Evolutionary conservation across 1,140 invertebrate genomes (phyloP), one percentile per base, ranked within the genome.

Genomic region (Limonius californicus): DNA sequence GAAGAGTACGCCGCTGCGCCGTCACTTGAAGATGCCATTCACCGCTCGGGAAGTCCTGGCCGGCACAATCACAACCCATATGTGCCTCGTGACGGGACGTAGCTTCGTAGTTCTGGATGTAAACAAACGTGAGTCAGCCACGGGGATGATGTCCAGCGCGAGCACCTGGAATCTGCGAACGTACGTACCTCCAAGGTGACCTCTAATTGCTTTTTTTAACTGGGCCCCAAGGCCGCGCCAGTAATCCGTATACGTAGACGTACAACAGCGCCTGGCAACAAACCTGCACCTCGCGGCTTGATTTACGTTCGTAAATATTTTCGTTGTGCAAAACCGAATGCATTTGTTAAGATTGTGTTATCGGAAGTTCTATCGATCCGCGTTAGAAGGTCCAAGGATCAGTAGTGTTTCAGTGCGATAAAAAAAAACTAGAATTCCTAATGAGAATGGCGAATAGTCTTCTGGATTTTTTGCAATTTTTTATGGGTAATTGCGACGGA

Each of bases 301-400:
- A 66, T 63, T 61, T 68, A 59, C 59, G 65, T 66, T 47, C 60
- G 65, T 67, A 67, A 69, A 69, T 69, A 67, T 69, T 69, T 64
- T 69, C 62, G 57, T 62, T 7, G 16, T 50, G 16, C 16, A 50
- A 16, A 39, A 39, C n/a, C 35, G 35, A 39, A 39, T 27, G 23
- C 23, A 27, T 27, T 27, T 27, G 23, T 27, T 27, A 27, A 3
- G 23, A 27, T 27, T 27, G 23, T 27, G 23, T 27, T 27, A 27
- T 27, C 23, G 23, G 23, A 27, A 27, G 23, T 27, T 27, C 9
- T 3, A 27, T 27, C 23, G 23, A 27, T 27, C 23, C 23, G n/a
- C 9, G 23, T 27, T 27, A 9, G 23, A 9, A 27, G 3, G 9
- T 27, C 23, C 3, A 27, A 4, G 23, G 23, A 27, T 27, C 3